phyloP scores from a whole-genome alignment of 2,888 invertebrate species.

The Microctonus brassicae region DNA sequence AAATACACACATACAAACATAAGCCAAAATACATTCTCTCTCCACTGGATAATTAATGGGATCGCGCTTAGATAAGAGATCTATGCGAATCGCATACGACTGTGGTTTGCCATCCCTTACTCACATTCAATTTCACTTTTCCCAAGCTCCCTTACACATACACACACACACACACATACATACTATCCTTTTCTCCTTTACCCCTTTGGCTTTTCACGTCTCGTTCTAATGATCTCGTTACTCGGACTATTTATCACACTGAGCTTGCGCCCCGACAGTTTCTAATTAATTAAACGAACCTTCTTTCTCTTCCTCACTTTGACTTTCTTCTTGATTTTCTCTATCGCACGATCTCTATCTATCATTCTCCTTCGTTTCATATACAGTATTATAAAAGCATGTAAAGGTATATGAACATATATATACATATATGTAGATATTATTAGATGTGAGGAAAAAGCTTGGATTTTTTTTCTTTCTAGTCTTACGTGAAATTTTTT shows the following conservation, averaged over 20 bases:
- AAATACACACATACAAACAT: not conserved
- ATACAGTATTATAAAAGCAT: not conserved
- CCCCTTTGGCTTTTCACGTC: constrained; percentile 16
- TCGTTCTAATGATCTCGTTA: constrained; percentile 60
- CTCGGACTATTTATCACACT: constrained; percentile 59
- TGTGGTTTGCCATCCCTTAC: constrained; percentile 2
- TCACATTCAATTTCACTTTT: not conserved
- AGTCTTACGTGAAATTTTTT: not conserved
- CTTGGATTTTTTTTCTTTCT: too few species aligned
- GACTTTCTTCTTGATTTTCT: not conserved
- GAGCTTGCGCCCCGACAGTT: constrained; percentile 50
- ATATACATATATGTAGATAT: too few species aligned
- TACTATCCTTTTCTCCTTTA: not conserved
- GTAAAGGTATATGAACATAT: too few species aligned
- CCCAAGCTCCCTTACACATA: constrained; percentile 5
- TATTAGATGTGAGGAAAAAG: too few species aligned
- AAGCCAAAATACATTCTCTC: not conserved
- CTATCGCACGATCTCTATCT: not conserved
- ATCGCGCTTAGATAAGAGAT: constrained; percentile 14
- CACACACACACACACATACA: too few species aligned
- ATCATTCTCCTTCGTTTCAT: constrained; percentile 14
- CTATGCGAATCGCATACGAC: constrained; percentile 17
- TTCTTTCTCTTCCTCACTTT: not conserved
- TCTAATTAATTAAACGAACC: constrained; percentile 59
- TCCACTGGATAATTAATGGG: constrained; percentile 24